Evolutionary conservation across 2,113 vertebrate species (phyloP).

Genomic region (Pseudois nayaur): DNA sequence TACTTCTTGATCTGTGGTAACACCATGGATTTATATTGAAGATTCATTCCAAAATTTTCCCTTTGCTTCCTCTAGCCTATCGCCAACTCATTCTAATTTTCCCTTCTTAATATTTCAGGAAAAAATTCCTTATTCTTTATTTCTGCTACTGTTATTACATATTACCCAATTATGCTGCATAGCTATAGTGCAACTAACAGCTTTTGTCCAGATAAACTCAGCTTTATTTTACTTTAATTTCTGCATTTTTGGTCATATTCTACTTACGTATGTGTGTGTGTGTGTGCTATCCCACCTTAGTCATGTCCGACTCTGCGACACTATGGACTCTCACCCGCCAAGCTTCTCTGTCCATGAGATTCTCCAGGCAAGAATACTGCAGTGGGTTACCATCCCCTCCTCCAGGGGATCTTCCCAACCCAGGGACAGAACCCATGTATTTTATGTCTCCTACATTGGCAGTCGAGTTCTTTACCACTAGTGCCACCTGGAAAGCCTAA

Average conservation of each 20-base stretch:
- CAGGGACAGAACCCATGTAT: rapidly evolving
- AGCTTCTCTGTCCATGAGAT: not conserved
- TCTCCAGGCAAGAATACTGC: not conserved
- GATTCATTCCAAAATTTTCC: not conserved
- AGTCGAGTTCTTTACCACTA: not conserved
- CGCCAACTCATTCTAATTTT: not conserved
- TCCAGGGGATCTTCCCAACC: not conserved
- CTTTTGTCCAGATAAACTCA: not conserved
- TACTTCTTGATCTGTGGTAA: not conserved
- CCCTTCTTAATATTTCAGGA: not conserved
- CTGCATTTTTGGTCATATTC: not conserved
- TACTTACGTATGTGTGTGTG: not conserved
- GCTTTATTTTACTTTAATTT: not conserved
- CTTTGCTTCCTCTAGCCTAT: not conserved
- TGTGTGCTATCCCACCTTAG: not conserved
- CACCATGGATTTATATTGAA: not conserved
- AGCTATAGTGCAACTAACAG: not conserved
- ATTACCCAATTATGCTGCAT: not conserved
- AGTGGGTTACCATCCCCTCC: not conserved
- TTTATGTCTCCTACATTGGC: not conserved
- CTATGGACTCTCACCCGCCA: not conserved
- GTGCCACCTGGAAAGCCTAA: not conserved
- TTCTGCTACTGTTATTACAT: not conserved
- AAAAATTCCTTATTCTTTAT: not conserved
- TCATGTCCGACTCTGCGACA: rapidly evolving